Evolutionary conservation across 37 sponge, comb jelly and placozoan genomes (phyloP).

Genomic region (Hexactinellida sp.): DNA sequence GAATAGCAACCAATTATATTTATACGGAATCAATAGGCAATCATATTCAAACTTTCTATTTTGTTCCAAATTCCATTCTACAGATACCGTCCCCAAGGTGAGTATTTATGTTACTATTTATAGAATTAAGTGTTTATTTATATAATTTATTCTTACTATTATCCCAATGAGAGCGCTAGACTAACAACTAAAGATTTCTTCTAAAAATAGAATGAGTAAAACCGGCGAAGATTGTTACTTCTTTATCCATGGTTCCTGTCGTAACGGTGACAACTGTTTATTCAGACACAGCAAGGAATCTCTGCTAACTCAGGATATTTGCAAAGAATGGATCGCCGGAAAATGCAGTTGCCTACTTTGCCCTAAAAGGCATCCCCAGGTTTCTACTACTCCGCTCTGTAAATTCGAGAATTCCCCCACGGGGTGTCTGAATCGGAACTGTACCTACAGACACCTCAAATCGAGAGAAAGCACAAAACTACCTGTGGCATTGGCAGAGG

Average conservation of each 20-base stretch:
- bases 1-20: no score
- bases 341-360: not conserved
- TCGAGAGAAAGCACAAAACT: not conserved
- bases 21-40: no score
- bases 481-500: not conserved
- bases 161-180: not conserved
- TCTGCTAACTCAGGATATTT: not conserved
- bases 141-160: not conserved
- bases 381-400: not conserved
- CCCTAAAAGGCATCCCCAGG: not conserved
- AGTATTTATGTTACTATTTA: not conserved
- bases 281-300: not conserved
- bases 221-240: slow-evolving; percentile 8
- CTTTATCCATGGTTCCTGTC: not conserved
- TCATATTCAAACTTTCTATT: no score
- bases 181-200: not conserved
- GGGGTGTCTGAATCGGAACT: not conserved
- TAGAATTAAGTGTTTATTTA: not conserved
- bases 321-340: not conserved
- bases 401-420: slow-evolving; percentile 7
- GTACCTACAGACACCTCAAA: not conserved
- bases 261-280: not conserved
- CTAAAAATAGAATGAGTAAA: not conserved
- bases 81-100: no score
- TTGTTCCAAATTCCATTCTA: no score